Conservation (phyloP, 37 sponge, comb jelly and placozoan genomes). For the Petrosia ficiformis region DNA sequence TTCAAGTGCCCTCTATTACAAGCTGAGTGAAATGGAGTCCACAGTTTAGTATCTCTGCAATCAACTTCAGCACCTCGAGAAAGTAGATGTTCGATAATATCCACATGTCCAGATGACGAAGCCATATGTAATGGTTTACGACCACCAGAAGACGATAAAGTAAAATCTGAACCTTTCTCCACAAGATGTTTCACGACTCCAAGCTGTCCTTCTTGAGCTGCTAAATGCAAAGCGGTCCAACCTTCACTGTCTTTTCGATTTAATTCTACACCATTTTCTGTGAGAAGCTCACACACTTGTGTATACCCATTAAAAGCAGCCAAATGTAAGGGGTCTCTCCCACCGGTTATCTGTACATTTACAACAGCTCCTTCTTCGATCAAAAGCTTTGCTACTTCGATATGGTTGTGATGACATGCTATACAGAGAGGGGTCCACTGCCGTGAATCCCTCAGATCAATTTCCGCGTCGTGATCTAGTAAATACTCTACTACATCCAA, state of each 20-base stretch:
- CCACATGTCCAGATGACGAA: constrained; percentile 48
- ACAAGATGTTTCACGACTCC: constrained; percentile 46
- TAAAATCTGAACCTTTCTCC: constrained; percentile 42
- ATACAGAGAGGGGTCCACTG: constrained; percentile 71
- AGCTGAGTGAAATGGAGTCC: constrained; percentile 70
- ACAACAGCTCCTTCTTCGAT: constrained; percentile 41
- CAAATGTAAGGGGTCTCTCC: constrained; percentile 68
- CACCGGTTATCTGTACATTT: constrained; percentile 54
- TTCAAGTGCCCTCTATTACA: constrained; percentile 64
- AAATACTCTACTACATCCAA: constrained; percentile 51
- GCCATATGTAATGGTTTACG: constrained; percentile 59
- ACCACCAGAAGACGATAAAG: constrained; percentile 32
- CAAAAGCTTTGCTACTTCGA: constrained; percentile 32
- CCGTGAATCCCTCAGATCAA: constrained; percentile 60
- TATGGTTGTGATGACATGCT: constrained; percentile 66
- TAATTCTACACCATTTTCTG: constrained; percentile 38
- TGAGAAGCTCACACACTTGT: constrained; percentile 32
- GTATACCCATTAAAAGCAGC: constrained; percentile 46
- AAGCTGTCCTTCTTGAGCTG: constrained; percentile 49
- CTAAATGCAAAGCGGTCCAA: constrained; percentile 70
- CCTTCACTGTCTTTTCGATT: constrained; percentile 53
- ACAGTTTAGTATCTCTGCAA: constrained; percentile 45
- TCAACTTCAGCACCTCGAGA: constrained; percentile 38
- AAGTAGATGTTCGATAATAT: constrained; percentile 43
- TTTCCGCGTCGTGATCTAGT: constrained; percentile 34